A percentile compares a stretch with the other conserved stretches of the same genome.
Conservation (phyloP, 2,888 invertebrate genomes). For the Synergus japonicus region DNA sequence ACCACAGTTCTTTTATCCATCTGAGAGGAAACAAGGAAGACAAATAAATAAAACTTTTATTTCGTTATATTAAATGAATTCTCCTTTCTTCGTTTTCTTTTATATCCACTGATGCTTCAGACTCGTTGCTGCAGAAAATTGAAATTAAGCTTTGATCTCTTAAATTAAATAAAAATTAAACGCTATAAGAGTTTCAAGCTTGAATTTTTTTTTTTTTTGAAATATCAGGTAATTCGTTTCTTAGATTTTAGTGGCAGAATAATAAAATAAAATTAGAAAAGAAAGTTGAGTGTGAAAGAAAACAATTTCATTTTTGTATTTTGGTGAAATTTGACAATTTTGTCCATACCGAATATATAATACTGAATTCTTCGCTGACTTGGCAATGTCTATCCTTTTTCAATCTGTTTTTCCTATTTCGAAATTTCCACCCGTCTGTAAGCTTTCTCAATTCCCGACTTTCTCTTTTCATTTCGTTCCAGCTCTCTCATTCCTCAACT, state of each 20-base stretch:
- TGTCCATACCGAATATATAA: too few species aligned
- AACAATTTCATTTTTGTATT: too few species aligned
- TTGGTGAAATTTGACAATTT: too few species aligned
- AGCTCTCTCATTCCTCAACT: slow-evolving; percentile 58
- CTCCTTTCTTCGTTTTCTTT: background rate
- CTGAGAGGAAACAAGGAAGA: background rate
- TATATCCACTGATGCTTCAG: background rate
- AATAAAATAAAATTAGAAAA: too few species aligned
- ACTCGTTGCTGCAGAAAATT: background rate
- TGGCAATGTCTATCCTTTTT: background rate
- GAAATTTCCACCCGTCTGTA: slow-evolving; percentile 22
- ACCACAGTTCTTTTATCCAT: background rate
- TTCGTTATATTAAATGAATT: background rate
- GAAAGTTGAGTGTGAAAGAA: too few species aligned
- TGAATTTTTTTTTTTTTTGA: too few species aligned
- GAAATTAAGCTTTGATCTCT: background rate
- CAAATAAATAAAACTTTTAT: slow-evolving; percentile 7
- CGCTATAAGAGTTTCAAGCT: too few species aligned
- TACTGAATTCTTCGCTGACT: background rate
- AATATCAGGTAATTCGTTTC: too few species aligned
- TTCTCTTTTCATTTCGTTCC: slow-evolving; percentile 44
- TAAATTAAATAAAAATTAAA: background rate
- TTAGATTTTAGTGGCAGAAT: too few species aligned
- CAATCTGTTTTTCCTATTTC: slow-evolving; percentile 34
- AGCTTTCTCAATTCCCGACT: slow-evolving; percentile 23